A percentile compares a stretch with the other conserved stretches of the same genome.
Evolutionary conservation across 2,888 invertebrate species (phyloP).

Genomic region (Cephus sareptanus): DNA sequence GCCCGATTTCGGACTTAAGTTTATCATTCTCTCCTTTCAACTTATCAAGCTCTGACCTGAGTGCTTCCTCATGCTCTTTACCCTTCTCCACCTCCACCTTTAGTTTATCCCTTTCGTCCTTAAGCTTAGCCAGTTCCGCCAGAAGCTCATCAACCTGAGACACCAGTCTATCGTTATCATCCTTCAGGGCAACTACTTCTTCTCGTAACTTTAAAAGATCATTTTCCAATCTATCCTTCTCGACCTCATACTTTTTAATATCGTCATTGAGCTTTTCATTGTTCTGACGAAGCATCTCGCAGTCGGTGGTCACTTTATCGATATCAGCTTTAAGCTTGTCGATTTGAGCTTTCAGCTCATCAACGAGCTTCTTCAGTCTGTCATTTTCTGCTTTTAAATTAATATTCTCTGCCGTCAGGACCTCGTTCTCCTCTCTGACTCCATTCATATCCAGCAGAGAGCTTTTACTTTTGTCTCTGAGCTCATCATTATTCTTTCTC

Average conservation of each 20-base stretch:
- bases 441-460: not conserved
- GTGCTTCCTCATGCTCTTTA: slow-evolving; percentile 31
- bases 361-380: slow-evolving; percentile 30
- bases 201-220: slow-evolving; percentile 16
- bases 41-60: slow-evolving; percentile 20
- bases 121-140: slow-evolving; percentile 13
- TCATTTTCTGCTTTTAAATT: slow-evolving; percentile 21
- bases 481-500: slow-evolving; percentile 14
- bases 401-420: slow-evolving; percentile 14
- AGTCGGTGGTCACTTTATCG: slow-evolving; percentile 32
- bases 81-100: slow-evolving; percentile 32
- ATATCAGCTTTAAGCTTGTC: slow-evolving; percentile 30
- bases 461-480: not conserved
- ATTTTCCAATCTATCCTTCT: slow-evolving; percentile 30
- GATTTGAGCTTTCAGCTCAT: slow-evolving; percentile 30
- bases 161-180: slow-evolving; percentile 18
- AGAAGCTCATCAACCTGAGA: slow-evolving; percentile 18
- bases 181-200: slow-evolving; percentile 22
- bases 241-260: slow-evolving; percentile 31
- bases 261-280: slow-evolving; percentile 28
- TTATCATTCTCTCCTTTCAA: slow-evolving; percentile 23
- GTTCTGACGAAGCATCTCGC: slow-evolving; percentile 24
- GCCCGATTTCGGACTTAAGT: slow-evolving; percentile 20
- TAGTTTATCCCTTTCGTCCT: slow-evolving; percentile 22
- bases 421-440: slow-evolving; percentile 8